Evolutionary conservation across 2,113 vertebrate species (phyloP).

Genomic region (Pseudonaja textilis): DNA sequence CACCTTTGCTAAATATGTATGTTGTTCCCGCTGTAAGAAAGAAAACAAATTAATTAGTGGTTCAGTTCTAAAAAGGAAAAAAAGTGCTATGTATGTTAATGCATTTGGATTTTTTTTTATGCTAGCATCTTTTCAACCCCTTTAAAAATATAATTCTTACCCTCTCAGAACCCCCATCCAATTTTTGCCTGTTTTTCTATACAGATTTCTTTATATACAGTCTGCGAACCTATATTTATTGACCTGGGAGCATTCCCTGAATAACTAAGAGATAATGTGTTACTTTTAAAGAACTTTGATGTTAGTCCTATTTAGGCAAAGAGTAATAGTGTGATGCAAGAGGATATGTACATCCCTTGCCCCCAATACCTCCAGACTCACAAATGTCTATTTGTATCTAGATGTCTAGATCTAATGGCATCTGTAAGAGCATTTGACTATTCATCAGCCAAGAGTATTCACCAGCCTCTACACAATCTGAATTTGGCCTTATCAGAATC

Average conservation of each 20-base stretch:
- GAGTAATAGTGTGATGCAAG: background rate
- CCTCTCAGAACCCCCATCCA: background rate
- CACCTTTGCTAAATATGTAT: slow-evolving; percentile 96
- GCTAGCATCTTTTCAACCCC: background rate
- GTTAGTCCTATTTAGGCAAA: background rate
- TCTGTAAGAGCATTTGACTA: background rate
- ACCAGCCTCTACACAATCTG: background rate
- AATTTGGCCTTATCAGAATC: background rate
- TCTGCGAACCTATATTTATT: background rate
- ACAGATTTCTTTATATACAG: background rate
- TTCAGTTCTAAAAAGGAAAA: background rate
- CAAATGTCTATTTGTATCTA: background rate
- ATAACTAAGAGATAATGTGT: background rate
- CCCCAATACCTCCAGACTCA: background rate
- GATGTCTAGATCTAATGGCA: background rate
- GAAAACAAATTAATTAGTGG: slow-evolving; percentile 50
- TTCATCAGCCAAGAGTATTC: no score
- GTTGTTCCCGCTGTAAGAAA: slow-evolving; percentile 89
- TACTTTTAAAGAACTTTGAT: background rate
- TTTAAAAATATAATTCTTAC: background rate
- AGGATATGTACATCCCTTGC: background rate
- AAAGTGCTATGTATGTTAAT: background rate
- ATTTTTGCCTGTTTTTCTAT: background rate
- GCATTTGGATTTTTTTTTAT: background rate
- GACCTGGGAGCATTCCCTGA: background rate